Conservation (phyloP, 2,888 invertebrate species). For the Sceliomorpha sp. region DNA sequence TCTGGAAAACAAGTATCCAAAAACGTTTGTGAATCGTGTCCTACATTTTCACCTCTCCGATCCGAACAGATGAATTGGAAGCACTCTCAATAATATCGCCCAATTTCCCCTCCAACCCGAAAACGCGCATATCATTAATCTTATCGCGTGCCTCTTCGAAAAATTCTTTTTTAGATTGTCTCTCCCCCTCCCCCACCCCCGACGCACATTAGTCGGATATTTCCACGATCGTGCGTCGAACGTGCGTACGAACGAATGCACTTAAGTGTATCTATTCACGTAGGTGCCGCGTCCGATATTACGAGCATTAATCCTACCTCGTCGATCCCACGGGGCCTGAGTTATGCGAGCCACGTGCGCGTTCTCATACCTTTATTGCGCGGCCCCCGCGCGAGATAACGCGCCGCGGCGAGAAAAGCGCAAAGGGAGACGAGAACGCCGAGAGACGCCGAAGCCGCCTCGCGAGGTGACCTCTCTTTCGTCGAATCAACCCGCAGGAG, state of each 20-base stretch:
- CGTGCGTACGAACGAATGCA: slow-evolving; percentile 39
- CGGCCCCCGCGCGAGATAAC: slow-evolving; percentile 67
- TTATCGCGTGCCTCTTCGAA: slow-evolving; percentile 42
- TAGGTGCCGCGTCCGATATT: slow-evolving; percentile 59
- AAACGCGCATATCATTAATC: slow-evolving; percentile 50
- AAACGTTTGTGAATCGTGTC: no score
- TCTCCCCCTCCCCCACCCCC: no score
- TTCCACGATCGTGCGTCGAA: slow-evolving; percentile 20
- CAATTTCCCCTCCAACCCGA: slow-evolving; percentile 31
- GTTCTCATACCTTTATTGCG: slow-evolving; percentile 77
- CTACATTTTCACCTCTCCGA: slow-evolving; percentile 31
- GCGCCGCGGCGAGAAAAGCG: slow-evolving; percentile 56
- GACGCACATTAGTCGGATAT: slow-evolving; percentile 11
- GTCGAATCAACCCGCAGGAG: slow-evolving; percentile 29
- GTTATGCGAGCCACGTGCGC: slow-evolving; percentile 75
- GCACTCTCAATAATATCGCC: slow-evolving; percentile 15
- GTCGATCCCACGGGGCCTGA: slow-evolving; percentile 65
- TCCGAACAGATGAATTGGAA: no score
- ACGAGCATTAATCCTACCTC: slow-evolving; percentile 62
- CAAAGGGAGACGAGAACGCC: slow-evolving; percentile 62
- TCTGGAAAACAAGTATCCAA: slow-evolving; percentile 5
- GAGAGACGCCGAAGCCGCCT: slow-evolving; percentile 53
- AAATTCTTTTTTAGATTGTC: slow-evolving; percentile 47
- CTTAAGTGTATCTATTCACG: slow-evolving; percentile 43
- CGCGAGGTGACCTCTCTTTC: slow-evolving; percentile 35